Base-by-base conservation (phyloP, 2,888 invertebrate species). In the Entomobrya proxima region DNA sequence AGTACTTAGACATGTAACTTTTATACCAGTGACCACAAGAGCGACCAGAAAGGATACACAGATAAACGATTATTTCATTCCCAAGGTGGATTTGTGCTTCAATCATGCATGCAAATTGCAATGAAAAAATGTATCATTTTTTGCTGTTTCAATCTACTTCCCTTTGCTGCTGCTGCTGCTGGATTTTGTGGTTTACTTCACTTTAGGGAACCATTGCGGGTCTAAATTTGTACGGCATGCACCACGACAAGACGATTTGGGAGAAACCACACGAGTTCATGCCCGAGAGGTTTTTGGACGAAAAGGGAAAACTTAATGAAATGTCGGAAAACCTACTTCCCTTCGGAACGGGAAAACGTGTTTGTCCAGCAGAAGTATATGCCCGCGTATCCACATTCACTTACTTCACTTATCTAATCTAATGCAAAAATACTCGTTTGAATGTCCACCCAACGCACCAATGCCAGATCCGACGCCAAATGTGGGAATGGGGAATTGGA, bases 271-370 rank as follows among this genome's bases (percentile, higher is more conserved):
- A 83, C 3, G 69, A 87, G 58, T 89, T 89, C 50, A 72, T 30
- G 1, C 89, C 89, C 0, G 88, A 88, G 13, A 72, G 89, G 74
- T 89, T 89, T 80, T 50, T 89, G 2, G 88, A 89, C 69, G 83
- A 79, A 24, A 61, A 86, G 85, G 88, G 89, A 9, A 87, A 83
- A 76, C 58, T 88, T 5, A 58, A n/a, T 5, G 18, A 61, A 24
- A 88, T 86, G 32, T 76, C 87, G 18, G 89, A 89, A 2, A 30
- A 69, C 0, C 76, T 85, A 24, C 74, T 89, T 5, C 87, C 89
- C 0, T 89, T 89, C 77, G 87, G 89, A 67, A 81, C 76, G 9
- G 88, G 86, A 47, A 88, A 88, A 50, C 21, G 88, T 30, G 77
- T 86, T 32, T 88, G 88, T 67, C 88, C 88, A 7, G 88, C 88